A percentile compares a stretch with the other conserved stretches of the same genome.
These are phyloP conservation scores for Pyrgilauda ruficollis DNA, from an alignment of 2,113 vertebrate species.

Conservation along the genomic window DNA sequence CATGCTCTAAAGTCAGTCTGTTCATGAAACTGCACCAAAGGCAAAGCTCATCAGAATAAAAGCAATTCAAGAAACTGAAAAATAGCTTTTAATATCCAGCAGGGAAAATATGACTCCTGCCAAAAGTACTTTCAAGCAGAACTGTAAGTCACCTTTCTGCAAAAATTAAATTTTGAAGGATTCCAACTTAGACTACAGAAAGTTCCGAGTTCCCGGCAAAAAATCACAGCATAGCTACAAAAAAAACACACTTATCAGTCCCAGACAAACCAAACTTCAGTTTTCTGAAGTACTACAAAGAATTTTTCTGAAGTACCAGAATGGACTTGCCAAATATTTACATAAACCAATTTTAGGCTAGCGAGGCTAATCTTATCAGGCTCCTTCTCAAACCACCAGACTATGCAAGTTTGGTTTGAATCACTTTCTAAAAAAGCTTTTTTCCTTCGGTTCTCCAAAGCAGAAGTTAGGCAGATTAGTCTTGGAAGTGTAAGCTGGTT, in stretches of 20 bases:
- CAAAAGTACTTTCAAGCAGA: background rate
- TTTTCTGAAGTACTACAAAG: background rate
- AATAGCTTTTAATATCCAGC: background rate
- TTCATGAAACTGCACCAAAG: background rate
- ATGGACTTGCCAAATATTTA: background rate
- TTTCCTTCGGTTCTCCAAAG: background rate
- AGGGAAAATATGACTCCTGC: background rate
- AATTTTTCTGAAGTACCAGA: background rate
- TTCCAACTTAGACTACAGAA: background rate
- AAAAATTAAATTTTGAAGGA: background rate
- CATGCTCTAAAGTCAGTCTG: background rate
- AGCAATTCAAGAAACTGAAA: background rate
- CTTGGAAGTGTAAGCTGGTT: background rate
- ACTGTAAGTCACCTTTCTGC: background rate
- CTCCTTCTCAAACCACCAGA: background rate
- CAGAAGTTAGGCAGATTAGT: background rate
- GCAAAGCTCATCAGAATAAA: background rate
- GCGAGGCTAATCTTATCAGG: background rate
- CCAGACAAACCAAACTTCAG: background rate
- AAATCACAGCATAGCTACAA: background rate
- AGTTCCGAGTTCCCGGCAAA: background rate
- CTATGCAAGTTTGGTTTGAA: background rate
- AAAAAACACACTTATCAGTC: background rate
- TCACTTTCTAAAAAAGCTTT: background rate
- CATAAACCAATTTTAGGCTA: constrained; percentile 10